A percentile compares a stretch with the other conserved stretches of the same genome.
These are phyloP conservation scores for Nudaria mundana DNA, from an alignment of 2,888 invertebrate species.

Conservation along the genomic window DNA sequence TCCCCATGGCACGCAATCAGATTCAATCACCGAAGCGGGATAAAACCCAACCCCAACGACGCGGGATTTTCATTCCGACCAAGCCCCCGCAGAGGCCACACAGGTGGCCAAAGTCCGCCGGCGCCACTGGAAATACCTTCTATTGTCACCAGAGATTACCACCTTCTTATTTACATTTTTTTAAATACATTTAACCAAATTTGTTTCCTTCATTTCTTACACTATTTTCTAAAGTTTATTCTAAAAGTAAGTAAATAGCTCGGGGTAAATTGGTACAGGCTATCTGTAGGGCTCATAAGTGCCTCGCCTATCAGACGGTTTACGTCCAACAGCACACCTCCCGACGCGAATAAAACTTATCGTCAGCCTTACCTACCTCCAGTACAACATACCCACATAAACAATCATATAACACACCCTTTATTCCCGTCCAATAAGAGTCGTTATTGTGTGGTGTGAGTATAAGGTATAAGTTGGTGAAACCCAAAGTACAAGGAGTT, in stretches of 20 bases:
- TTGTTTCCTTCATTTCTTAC: too few relatives aligned
- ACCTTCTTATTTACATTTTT: too few relatives aligned
- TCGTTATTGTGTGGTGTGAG: constrained; percentile 7
- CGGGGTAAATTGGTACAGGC: constrained; percentile 17
- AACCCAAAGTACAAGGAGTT: constrained; percentile 39
- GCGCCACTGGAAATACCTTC: too few relatives aligned
- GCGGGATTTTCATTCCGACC: too few relatives aligned
- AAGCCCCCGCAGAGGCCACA: too few relatives aligned
- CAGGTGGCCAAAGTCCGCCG: too few relatives aligned
- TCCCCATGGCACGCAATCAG: too few relatives aligned
- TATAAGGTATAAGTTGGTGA: constrained; percentile 22
- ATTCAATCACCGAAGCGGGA: too few relatives aligned
- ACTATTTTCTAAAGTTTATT: neutral
- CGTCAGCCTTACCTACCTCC: constrained; percentile 51
- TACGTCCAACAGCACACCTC: constrained; percentile 44
- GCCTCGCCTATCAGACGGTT: constrained; percentile 33
- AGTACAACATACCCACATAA: constrained; percentile 24
- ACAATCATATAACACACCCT: constrained; percentile 3
- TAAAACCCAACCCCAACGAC: too few relatives aligned
- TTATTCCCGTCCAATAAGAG: constrained; percentile 18
- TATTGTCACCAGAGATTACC: too few relatives aligned
- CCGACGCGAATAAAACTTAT: constrained; percentile 64
- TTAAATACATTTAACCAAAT: neutral
- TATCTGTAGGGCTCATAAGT: constrained; percentile 29
- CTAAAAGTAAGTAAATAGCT: constrained; percentile 18